Conservation (phyloP, 2,888 invertebrate genomes). For the Gastracanthus pulcherrimus region DNA sequence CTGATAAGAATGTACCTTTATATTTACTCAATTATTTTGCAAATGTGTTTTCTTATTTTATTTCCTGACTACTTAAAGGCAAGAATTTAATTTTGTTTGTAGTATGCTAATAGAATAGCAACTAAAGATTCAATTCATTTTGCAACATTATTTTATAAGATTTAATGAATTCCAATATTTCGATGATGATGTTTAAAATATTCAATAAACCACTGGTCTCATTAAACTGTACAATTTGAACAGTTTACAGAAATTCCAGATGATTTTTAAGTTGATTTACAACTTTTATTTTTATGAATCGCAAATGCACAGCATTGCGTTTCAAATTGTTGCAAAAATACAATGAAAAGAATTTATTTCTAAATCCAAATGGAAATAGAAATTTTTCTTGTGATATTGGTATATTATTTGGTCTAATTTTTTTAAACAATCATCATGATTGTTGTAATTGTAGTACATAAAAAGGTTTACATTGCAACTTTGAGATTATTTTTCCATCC, state of each 20-base stretch:
- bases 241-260: constrained; percentile 48
- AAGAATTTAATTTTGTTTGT: constrained; percentile 27
- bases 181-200: constrained; percentile 38
- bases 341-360: constrained; percentile 37
- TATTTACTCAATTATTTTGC: too few species aligned
- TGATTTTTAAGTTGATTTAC: constrained; percentile 25
- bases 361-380: constrained; percentile 52
- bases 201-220: constrained; percentile 37
- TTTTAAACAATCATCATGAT: constrained; percentile 46
- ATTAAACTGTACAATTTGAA: constrained; percentile 51
- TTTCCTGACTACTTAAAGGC: constrained; percentile 24
- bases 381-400: constrained; percentile 34
- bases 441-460: constrained; percentile 35
- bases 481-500: constrained; percentile 46
- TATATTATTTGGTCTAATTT: constrained; percentile 20
- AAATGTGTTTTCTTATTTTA: too few species aligned
- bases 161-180: constrained; percentile 32
- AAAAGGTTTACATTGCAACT: constrained; percentile 18
- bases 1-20: constrained; percentile 10
- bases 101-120: background rate
- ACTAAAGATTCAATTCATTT: constrained; percentile 30
- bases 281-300: constrained; percentile 34
- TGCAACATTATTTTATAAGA: background rate
- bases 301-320: constrained; percentile 47
- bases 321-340: constrained; percentile 39